phyloP scores from a whole-genome alignment of 2,888 invertebrate genomes.

The Mesorhabditis belari region DNA sequence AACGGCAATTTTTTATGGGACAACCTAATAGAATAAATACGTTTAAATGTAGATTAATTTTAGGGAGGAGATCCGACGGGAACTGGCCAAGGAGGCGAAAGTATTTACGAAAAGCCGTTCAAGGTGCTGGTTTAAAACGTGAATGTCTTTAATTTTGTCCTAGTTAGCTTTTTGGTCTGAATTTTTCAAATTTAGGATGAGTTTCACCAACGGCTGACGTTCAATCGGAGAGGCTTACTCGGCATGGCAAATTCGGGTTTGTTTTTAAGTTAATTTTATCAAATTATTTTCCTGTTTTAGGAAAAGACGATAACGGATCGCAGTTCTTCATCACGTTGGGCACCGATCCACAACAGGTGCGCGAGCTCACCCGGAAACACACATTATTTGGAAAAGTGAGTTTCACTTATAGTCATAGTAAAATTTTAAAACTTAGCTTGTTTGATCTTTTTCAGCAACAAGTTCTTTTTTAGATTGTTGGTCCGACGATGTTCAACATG shows the following conservation, averaged over 20 bases:
- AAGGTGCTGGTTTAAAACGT: too few relatives aligned
- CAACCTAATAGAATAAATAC: too few relatives aligned
- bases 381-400: conserved; percentile 87
- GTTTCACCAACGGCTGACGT: conserved; percentile 86
- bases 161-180: background rate
- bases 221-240: conserved; percentile 77
- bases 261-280: too few relatives aligned
- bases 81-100: conserved; percentile 89
- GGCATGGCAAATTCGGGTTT: conserved; percentile 93
- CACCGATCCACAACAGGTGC: conserved; percentile 70
- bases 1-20: too few relatives aligned
- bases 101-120: conserved; percentile 86
- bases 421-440: too few relatives aligned
- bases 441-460: too few relatives aligned
- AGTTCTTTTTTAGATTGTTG: too few relatives aligned
- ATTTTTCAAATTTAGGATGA: conserved; percentile 65
- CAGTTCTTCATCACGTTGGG: conserved; percentile 88
- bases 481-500: too few relatives aligned
- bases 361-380: conserved; percentile 89
- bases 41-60: too few relatives aligned
- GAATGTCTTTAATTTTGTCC: too few relatives aligned
- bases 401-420: too few relatives aligned
- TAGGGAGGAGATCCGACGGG: conserved; percentile 96
- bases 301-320: conserved; percentile 69
- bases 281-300: too few relatives aligned